phyloP scores from a whole-genome alignment of 2,888 invertebrate genomes.

The Hermaeophaga mercurialis region DNA sequence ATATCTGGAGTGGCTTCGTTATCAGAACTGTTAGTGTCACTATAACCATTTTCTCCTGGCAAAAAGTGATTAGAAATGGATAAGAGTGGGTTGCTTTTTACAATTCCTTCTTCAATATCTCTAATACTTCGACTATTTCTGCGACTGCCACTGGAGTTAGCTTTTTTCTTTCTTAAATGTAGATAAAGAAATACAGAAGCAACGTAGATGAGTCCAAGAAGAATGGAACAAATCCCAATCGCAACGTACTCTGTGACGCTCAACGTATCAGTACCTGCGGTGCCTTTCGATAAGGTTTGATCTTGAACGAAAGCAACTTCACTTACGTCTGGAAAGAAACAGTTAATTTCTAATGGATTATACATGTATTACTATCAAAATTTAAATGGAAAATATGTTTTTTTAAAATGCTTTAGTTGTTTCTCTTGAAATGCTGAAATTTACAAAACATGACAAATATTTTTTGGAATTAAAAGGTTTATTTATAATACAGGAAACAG shows the following conservation, averaged over 20 bases:
- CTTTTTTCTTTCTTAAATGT: slow-evolving; percentile 69
- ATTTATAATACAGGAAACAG: too few relatives aligned
- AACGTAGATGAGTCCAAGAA: slow-evolving; percentile 86
- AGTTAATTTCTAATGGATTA: too few relatives aligned
- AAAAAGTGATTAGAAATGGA: slow-evolving; percentile 68
- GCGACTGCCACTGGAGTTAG: slow-evolving; percentile 45
- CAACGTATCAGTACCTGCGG: slow-evolving; percentile 62
- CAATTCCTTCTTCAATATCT: slow-evolving; percentile 65
- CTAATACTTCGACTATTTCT: slow-evolving; percentile 35
- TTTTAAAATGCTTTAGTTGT: too few relatives aligned
- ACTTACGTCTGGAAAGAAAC: slow-evolving; percentile 73
- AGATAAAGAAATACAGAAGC: slow-evolving; percentile 84
- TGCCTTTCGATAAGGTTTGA: slow-evolving; percentile 63
- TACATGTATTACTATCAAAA: too few relatives aligned
- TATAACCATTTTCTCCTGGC: slow-evolving; percentile 52
- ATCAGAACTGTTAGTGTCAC: slow-evolving; percentile 70
- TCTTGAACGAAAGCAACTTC: slow-evolving; percentile 79
- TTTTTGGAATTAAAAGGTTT: too few relatives aligned
- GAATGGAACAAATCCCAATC: slow-evolving; percentile 80
- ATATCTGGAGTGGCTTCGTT: slow-evolving; percentile 64
- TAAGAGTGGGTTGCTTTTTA: slow-evolving; percentile 79
- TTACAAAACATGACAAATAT: too few relatives aligned
- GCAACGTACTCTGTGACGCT: slow-evolving; percentile 80
- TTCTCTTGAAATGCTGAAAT: too few relatives aligned
- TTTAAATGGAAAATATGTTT: too few relatives aligned